Evolutionary conservation across 37 sponge, comb jelly and placozoan genomes (phyloP).

Genomic region (Cliona cf. orientalis): DNA sequence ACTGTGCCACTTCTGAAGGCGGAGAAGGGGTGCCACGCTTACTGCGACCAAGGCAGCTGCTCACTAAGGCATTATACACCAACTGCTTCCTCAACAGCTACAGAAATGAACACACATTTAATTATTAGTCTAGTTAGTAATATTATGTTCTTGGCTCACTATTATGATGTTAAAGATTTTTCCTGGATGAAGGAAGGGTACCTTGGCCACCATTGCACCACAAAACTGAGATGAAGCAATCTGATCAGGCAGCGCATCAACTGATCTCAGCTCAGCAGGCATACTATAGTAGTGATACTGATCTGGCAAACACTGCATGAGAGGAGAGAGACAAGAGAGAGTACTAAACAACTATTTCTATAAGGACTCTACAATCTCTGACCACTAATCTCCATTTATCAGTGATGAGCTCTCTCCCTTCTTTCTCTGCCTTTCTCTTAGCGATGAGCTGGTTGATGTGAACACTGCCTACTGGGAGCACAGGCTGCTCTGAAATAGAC

Average conservation of each 20-base stretch:
- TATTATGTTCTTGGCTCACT: background rate
- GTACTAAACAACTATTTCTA: background rate
- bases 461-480: background rate
- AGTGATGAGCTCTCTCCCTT: conserved; percentile 16
- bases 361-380: background rate
- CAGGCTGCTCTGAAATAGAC: conserved; percentile 5
- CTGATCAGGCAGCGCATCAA: conserved; percentile 9
- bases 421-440: conserved; percentile 9
- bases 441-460: conserved; percentile 58
- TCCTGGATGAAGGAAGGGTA: conserved; percentile 57
- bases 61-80: conserved; percentile 56
- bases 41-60: conserved; percentile 42
- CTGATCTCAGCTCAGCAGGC: conserved; percentile 26
- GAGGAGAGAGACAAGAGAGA: background rate
- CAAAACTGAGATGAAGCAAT: conserved; percentile 9
- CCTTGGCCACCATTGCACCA: conserved; percentile 53
- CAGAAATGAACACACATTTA: background rate
- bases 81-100: conserved; percentile 69
- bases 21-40: background rate
- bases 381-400: conserved; percentile 26
- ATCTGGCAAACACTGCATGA: conserved; percentile 30
- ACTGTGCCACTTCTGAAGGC: background rate
- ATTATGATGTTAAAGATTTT: conserved; percentile 42
- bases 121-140: background rate
- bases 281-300: conserved; percentile 48